Conservation (phyloP, 37 sponge, comb jelly and placozoan species). For the Chondrilla cf. caribensis region DNA sequence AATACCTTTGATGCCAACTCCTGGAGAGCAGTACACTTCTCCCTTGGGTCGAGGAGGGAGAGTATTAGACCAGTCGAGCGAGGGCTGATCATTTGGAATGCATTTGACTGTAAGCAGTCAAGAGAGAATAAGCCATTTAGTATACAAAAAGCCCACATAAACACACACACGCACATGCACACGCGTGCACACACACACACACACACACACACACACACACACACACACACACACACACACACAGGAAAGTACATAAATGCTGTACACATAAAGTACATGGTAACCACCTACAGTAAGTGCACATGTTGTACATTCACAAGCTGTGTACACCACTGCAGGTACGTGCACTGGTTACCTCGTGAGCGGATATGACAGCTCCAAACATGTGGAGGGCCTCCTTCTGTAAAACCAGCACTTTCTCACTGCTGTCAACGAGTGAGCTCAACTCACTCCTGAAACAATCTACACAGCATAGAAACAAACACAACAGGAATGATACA, state of each 20-base stretch:
- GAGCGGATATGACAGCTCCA: conserved; percentile 53
- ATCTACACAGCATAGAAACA: not conserved
- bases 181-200: not conserved
- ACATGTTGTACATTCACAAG: too few species aligned
- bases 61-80: conserved; percentile 26
- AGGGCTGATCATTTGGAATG: conserved; percentile 13
- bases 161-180: not conserved
- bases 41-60: conserved; percentile 58
- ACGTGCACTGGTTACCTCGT: not conserved
- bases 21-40: conserved; percentile 47
- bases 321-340: too few species aligned
- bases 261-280: too few species aligned
- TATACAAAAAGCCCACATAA: too few species aligned
- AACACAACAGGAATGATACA: too few species aligned
- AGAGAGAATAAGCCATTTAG: too few species aligned
- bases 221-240: not conserved
- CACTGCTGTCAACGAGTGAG: conserved; percentile 7
- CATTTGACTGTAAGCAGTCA: conserved; percentile 29
- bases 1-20: conserved; percentile 42
- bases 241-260: too few species aligned
- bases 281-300: too few species aligned
- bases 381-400: conserved; percentile 56
- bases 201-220: too few species aligned
- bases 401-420: conserved; percentile 23
- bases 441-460: not conserved